Evolutionary conservation across 2,113 vertebrate genomes (phyloP).

Genomic region (Nycticryphes semicollaris): DNA sequence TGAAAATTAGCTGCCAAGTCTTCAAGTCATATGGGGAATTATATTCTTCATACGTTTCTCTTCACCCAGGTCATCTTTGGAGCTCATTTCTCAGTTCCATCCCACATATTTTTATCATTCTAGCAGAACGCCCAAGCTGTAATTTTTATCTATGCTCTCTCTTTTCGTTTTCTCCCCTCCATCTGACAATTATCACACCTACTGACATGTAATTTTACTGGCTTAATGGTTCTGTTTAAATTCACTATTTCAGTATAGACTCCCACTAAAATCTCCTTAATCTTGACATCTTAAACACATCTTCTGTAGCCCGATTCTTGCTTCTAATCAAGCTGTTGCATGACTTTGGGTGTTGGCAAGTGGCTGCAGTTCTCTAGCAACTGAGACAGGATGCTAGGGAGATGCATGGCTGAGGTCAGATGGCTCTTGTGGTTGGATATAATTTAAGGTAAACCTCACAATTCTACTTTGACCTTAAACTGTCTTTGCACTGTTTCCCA

Average conservation of each 20-base stretch:
- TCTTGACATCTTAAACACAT: not conserved
- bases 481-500: not conserved
- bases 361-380: not conserved
- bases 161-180: not conserved
- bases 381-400: not conserved
- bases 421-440: not conserved
- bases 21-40: not conserved
- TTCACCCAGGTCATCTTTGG: not conserved
- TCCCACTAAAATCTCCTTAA: not conserved
- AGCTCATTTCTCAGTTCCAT: not conserved
- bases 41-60: not conserved
- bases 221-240: not conserved
- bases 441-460: not conserved
- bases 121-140: not conserved
- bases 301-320: not conserved
- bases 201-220: not conserved
- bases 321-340: not conserved
- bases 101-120: not conserved
- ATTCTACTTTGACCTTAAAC: not conserved
- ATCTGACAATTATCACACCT: not conserved
- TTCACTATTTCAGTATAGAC: not conserved
- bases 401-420: fast-evolving
- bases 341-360: not conserved
- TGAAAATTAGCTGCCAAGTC: not conserved
- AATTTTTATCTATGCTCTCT: not conserved